Conservation (phyloP, 2,113 vertebrate species). For the Phyllopteryx taeniolatus region DNA sequence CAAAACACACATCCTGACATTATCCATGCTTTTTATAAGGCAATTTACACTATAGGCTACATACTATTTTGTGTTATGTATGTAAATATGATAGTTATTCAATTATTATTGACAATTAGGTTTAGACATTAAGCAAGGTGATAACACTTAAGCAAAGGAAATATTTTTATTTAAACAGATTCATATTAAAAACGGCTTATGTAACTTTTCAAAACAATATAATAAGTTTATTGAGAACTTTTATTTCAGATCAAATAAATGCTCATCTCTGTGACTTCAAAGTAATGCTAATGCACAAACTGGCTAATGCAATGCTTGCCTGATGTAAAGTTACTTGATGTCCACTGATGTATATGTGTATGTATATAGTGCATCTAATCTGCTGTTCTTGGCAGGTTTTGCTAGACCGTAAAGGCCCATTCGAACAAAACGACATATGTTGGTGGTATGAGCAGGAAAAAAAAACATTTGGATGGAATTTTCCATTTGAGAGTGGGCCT, state of each 20-base stretch:
- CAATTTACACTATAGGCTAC: too few relatives aligned
- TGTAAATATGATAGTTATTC: too few relatives aligned
- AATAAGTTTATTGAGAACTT: too few relatives aligned
- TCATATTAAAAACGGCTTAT: too few relatives aligned
- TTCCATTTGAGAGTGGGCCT: constrained; percentile 18
- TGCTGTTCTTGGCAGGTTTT: constrained; percentile 44
- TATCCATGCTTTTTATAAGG: too few relatives aligned
- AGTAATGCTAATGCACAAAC: not conserved
- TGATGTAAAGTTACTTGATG: constrained; percentile 39
- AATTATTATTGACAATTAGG: too few relatives aligned
- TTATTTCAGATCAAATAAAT: not conserved
- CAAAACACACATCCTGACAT: too few relatives aligned
- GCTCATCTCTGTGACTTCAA: constrained; percentile 11
- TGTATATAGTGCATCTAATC: constrained; percentile 50
- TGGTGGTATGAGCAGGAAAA: not conserved
- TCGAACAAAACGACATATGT: not conserved
- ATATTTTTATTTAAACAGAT: too few relatives aligned
- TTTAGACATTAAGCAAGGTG: too few relatives aligned
- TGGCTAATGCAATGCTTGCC: constrained; percentile 15
- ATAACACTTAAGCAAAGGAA: too few relatives aligned
- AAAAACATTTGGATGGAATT: not conserved
- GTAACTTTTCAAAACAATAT: too few relatives aligned
- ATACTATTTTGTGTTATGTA: too few relatives aligned
- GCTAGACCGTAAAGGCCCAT: constrained; percentile 26
- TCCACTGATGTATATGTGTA: constrained; percentile 53